Evolutionary conservation across 2,888 invertebrate genomes (phyloP), one percentile per base, ranked within the genome.

Genomic region (Drosophila putrida): DNA sequence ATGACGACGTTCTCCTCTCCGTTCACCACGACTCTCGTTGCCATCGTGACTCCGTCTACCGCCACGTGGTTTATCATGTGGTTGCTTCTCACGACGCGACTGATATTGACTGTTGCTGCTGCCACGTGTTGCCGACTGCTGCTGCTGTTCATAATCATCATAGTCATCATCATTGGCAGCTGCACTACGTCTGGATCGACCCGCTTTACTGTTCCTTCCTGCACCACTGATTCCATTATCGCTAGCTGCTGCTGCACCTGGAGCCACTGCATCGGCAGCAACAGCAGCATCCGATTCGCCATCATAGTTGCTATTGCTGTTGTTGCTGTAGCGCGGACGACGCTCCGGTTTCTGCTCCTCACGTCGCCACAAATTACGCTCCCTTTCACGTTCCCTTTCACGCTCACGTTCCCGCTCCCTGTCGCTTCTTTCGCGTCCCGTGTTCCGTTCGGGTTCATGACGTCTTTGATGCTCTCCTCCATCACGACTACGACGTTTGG

Each of bases 61-160:
- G 75, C 89, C 83, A 9, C 88, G 84, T n/a, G 78, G 68, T 49
- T 91, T 89, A 0, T 90, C 88, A 11, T 44, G 70, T 20, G 74
- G 80, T 74, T 15, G 84, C 33, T 90, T 91, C 44, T 78, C 81
- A 20, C 89, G 87, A 13, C 90, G 86, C 10, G 80, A 15, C 6
- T 68, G 68, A 57, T 76, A 73, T 0, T 75, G 49, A 13, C 63
- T 58, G 20, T 3, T 20, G 20, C 20, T 20, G 5, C 63, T 36
- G 15, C 67, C 60, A 11, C 78, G 59, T 15, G 61, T 41, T 15
- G 39, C 13, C 9, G 28, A 3, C 31, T 28, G 28, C 46, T 36
- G 11, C 11, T 8, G 27, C 10, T 43, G 75, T 43, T 51, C 82
- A 33, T 75, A 72, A 0, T 82, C 78, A 6, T 88, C 83, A 20